Evolutionary conservation across 1,140 invertebrate species (phyloP), one percentile per base, ranked within the genome.

Genomic region (Temnothorax curvispinosus): DNA sequence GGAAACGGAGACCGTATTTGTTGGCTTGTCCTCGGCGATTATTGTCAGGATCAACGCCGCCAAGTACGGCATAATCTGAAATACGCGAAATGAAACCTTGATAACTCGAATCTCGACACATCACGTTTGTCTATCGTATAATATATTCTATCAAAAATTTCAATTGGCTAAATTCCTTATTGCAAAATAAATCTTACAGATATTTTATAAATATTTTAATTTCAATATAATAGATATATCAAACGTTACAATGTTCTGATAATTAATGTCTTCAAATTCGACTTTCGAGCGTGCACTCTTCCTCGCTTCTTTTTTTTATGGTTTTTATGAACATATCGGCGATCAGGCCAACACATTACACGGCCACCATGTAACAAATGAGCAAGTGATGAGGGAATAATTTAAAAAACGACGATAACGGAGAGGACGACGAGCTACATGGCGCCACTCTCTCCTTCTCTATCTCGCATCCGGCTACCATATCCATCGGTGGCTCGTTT

Each of bases 1-100:
- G 0, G 93, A 91, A 50, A 93, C 89, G 52, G 93, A 93, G 7
- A 94, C 91, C 8, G 94, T 92, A 77, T 93, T 94, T 9, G 87
- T 90, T 7, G 93, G 89, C 27, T 91, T 93, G 38, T 94, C 92
- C 41, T 93, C 91, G 9, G 92, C 93, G 3, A 76, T 87, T 38
- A 90, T 87, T 35, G 90, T 64, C 47, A 91, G 9, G n/a, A 81
- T 71, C 15, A 92, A 67, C 1, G 86, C 87, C 85, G 87, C 72
- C 21, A 94, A 86, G 87, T 85, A 94, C 65, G 93, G 21, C 8
- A 76, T 64, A 47, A 94, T 90, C 94, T 94, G 86, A 1, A 93
- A 91, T 67, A 84, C n/a, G 64, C 21, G 8, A 54, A 54, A 54
- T n/a, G n/a, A 52, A 71, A 41, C 15, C 8, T 52, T 50, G 15